Base-by-base conservation (phyloP, 2,888 invertebrate species). In the Quadroppia sp. region DNA sequence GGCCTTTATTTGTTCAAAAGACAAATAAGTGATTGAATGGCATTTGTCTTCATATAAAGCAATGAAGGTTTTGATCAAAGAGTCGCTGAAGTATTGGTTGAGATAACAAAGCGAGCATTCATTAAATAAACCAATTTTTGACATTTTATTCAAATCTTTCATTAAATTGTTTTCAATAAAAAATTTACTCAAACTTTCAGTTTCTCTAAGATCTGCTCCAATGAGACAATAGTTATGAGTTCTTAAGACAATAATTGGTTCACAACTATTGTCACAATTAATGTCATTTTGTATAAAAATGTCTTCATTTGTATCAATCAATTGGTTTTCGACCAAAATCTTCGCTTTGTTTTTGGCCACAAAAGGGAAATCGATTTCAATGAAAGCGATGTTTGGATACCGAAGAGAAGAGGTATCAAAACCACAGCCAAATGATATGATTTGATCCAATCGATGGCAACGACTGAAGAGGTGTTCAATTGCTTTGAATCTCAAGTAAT, bases 51-150 rank as follows among this genome's bases (percentile, higher is more conserved):
- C n/a, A 40, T 28, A 42, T 25, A 40, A 36, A 1, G 42, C 20
- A 11, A 25, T 71, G 25, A 74, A 23, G 2, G 23, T 9, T 20
- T n/a, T 15, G 20, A 74, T 61, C 15, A 74, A 13, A 25, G 36
- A 23, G 64, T 74, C 71, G 17, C 71, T 42, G 25, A 48, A 23
- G 11, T 56, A n/a, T 67, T 74, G 71, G 30, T 30, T 50, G 23
- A 74, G 30, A 72, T 74, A 74, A 71, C 74, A 74, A 42, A 74
- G 48, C 23, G 71, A 71, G 25, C 74, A 74, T 40, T 74, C 74
- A 50, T 74, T 74, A 20, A 74, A 50, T 11, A 74, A 45, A 36
- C 59, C 32, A 40, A 74, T 28, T 23, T 71, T 74, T 67, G 67
- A 20, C 23, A 42, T 36, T 20, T 72, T 56, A n/a, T 9, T 59